phyloP scores from a whole-genome alignment of 2,888 invertebrate genomes.

The Rambutsinella grinnellia region DNA sequence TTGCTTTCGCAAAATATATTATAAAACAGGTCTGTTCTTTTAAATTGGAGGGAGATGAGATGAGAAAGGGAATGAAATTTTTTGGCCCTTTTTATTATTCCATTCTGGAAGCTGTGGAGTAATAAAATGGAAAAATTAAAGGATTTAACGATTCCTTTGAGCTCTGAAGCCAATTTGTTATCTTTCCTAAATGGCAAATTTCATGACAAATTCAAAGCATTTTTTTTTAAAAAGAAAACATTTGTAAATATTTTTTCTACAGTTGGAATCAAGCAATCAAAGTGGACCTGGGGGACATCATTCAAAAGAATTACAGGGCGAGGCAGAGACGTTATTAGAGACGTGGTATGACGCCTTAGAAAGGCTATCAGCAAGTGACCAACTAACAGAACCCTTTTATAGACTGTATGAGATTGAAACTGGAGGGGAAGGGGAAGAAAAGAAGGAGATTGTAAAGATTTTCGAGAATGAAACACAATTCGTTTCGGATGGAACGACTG shows the following conservation, averaged over 20 bases:
- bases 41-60: too few relatives aligned
- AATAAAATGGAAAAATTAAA: constrained; percentile 31
- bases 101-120: neutral
- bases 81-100: constrained; percentile 10
- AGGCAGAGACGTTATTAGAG: constrained; percentile 33
- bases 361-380: constrained; percentile 21
- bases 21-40: constrained; percentile 55
- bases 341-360: constrained; percentile 55
- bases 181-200: constrained; percentile 10
- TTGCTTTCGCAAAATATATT: constrained; percentile 55
- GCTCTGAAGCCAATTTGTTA: too few relatives aligned
- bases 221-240: neutral
- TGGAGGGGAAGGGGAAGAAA: constrained; percentile 18
- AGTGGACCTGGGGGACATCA: constrained; percentile 36
- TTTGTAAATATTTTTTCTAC: constrained; percentile 17
- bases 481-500: constrained; percentile 60
- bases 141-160: neutral
- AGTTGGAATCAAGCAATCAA: constrained; percentile 25
- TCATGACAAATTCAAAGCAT: too few relatives aligned
- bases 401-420: constrained; percentile 53
- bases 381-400: constrained; percentile 52
- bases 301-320: constrained; percentile 25
- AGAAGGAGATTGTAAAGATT: constrained; percentile 41
- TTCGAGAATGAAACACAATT: constrained; percentile 57
- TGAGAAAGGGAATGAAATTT: neutral